phyloP scores from a whole-genome alignment of 2,113 vertebrate genomes.

The Garra rufa region DNA sequence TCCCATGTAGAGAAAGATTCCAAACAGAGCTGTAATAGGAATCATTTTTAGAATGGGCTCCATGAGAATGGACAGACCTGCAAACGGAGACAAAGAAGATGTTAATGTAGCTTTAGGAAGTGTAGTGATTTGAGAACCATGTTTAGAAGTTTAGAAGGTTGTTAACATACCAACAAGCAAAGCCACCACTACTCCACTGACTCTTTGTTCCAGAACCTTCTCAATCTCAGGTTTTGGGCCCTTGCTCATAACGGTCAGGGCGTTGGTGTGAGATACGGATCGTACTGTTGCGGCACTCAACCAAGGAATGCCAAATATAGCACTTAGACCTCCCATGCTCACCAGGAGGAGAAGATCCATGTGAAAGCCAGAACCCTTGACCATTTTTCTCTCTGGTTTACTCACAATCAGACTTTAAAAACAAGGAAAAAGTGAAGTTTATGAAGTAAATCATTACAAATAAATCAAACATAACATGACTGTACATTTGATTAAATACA shows the following conservation, averaged over 20 bases:
- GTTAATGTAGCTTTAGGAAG: not conserved
- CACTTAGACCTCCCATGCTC: conserved; percentile 86
- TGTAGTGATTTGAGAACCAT: not conserved
- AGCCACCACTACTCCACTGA: conserved; percentile 90
- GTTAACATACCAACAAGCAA: conserved; percentile 87
- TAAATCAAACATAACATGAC: too few species aligned
- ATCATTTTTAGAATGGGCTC: conserved; percentile 90
- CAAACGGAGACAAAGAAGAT: conserved; percentile 15
- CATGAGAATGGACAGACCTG: conserved; percentile 95
- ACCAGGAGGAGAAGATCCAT: conserved; percentile 92
- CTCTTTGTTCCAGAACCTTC: conserved; percentile 90
- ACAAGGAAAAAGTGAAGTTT: not conserved
- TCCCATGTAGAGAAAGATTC: conserved; percentile 99
- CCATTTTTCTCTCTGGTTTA: conserved; percentile 92
- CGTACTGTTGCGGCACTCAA: conserved; percentile 94
- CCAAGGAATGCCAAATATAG: conserved; percentile 95
- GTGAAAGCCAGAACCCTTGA: conserved; percentile 95
- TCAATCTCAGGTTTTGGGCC: conserved; percentile 78
- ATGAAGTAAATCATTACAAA: too few species aligned
- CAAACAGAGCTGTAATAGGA: conserved; percentile 91
- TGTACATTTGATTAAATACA: too few species aligned
- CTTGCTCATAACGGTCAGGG: conserved; percentile 91
- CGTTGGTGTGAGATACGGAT: conserved; percentile 92
- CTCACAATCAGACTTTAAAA: conserved; percentile 87
- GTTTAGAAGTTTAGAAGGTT: not conserved